These are phyloP conservation scores for Pantelozetes paolii DNA, from an alignment of 2,888 invertebrate species.

Conservation along the genomic window DNA sequence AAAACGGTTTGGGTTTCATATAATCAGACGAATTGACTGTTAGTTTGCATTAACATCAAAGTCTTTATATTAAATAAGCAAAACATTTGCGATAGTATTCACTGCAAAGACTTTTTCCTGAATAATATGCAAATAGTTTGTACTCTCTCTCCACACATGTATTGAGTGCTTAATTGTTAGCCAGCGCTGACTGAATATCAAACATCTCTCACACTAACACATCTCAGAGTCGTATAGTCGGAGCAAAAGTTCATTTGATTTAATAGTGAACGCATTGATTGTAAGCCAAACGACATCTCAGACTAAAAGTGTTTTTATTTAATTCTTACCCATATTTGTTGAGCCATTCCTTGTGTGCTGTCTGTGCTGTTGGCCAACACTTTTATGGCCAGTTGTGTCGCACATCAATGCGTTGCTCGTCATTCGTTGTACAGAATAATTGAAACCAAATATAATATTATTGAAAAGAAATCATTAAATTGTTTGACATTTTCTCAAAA, in stretches of 20 bases:
- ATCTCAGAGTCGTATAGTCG: not conserved
- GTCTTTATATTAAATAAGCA: not conserved
- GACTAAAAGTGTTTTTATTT: not conserved
- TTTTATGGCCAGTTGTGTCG: not conserved
- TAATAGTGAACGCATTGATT: not conserved
- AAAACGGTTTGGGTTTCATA: not conserved
- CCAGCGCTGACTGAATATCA: conserved; percentile 15
- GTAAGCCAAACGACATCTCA: not conserved
- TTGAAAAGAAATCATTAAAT: not conserved
- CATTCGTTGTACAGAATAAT: not conserved
- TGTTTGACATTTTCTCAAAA: not conserved
- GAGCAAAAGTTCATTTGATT: not conserved
- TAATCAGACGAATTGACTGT: conserved; percentile 9
- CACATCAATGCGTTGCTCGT: not conserved
- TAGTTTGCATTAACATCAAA: not conserved
- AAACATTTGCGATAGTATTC: conserved; percentile 17
- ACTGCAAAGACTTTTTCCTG: conserved; percentile 3
- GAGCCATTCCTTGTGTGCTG: not conserved
- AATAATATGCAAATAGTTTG: conserved; percentile 33
- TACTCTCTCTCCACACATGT: not conserved
- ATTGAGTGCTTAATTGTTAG: conserved; percentile 20
- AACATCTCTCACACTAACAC: conserved; percentile 7
- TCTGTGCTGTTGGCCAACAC: not conserved
- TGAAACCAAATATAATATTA: not conserved
- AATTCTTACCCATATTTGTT: not conserved